Conservation (phyloP, 2,888 invertebrate species). For the Rosalia funebris region DNA sequence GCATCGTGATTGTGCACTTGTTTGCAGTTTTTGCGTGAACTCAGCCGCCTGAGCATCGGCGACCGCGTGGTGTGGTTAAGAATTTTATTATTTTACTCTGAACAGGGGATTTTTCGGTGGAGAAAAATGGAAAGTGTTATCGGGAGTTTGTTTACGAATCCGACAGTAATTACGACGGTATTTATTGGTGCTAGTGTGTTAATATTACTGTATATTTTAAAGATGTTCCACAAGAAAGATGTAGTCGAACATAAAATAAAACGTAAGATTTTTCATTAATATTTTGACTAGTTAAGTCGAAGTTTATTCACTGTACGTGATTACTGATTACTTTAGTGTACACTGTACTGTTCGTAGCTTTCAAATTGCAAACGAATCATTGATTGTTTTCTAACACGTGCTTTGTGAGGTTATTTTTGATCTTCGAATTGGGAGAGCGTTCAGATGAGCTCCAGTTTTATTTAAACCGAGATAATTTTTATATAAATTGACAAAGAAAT, state of each 20-base stretch:
- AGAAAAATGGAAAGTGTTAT: conserved; percentile 57
- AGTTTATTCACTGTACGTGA: background rate
- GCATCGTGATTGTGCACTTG: conserved; percentile 19
- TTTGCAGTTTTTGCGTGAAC: conserved; percentile 29
- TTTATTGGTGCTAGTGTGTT: conserved; percentile 55
- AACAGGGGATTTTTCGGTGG: too few species aligned
- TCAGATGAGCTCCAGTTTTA: background rate
- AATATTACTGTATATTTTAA: conserved; percentile 54
- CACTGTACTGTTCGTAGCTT: too few species aligned
- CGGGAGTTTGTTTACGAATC: conserved; percentile 50
- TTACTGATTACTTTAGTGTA: too few species aligned
- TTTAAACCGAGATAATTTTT: too few species aligned
- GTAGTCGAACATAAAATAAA: conserved; percentile 42
- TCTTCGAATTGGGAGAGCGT: background rate
- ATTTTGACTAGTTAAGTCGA: background rate
- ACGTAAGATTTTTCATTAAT: conserved; percentile 49
- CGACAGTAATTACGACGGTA: conserved; percentile 50
- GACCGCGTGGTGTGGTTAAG: conserved; percentile 30
- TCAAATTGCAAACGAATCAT: too few species aligned
- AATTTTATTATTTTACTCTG: conserved; percentile 13
- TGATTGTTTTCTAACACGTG: conserved; percentile 15
- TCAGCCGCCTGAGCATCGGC: conserved; percentile 29
- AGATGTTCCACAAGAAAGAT: conserved; percentile 51
- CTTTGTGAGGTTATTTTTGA: conserved; percentile 20
- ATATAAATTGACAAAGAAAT: too few species aligned